These are phyloP conservation scores for Leptopilina syphax DNA, from an alignment of 2,888 invertebrate species.

Conservation along the genomic window DNA sequence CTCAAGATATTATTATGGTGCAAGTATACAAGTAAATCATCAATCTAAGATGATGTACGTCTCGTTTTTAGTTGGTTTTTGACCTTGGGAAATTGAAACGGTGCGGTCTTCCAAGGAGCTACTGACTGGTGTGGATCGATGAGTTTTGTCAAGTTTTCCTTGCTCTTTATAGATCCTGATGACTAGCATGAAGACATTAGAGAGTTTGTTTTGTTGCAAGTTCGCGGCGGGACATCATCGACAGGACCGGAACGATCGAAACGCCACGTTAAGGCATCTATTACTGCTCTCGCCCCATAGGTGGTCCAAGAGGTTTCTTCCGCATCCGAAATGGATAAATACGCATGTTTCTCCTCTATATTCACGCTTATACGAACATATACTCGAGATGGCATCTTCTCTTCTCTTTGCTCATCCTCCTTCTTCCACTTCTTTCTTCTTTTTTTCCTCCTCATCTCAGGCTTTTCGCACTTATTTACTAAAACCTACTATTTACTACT, in stretches of 20 bases:
- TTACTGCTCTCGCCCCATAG: conserved; percentile 37
- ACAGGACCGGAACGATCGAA: conserved; percentile 37
- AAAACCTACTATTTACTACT: too few relatives aligned
- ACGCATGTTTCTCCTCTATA: background rate
- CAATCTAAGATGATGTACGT: background rate
- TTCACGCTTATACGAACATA: too few relatives aligned
- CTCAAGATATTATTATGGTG: too few relatives aligned
- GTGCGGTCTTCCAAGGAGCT: conserved; percentile 36
- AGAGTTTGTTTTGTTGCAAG: conserved; percentile 68
- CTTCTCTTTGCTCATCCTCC: conserved; percentile 4
- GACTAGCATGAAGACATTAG: conserved; percentile 73
- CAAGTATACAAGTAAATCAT: too few relatives aligned
- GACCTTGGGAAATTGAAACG: conserved; percentile 21
- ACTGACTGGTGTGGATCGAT: conserved; percentile 31
- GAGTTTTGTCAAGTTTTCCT: background rate
- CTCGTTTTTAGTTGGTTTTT: background rate
- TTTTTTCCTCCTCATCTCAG: background rate
- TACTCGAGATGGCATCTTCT: background rate
- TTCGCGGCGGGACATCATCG: conserved; percentile 61
- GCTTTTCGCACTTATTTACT: too few relatives aligned
- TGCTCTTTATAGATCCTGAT: conserved; percentile 45
- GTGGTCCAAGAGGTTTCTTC: conserved; percentile 41
- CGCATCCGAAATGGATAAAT: background rate
- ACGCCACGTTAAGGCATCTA: conserved; percentile 18
- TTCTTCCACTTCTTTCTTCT: background rate